These are phyloP conservation scores for Anas acuta DNA, from an alignment of 2,797 vertebrate species.

Conservation along the genomic window DNA sequence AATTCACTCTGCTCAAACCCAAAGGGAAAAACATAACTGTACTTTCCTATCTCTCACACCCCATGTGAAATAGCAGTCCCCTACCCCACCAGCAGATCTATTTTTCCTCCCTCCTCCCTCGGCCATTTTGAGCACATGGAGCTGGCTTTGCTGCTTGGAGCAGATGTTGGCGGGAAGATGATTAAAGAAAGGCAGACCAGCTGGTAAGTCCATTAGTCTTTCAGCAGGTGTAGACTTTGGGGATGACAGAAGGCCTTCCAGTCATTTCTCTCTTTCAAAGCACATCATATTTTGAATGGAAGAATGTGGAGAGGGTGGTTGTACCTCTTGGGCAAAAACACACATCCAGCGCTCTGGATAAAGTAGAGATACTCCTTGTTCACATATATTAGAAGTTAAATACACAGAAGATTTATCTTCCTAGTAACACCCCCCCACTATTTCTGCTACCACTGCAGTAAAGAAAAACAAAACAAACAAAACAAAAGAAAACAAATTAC, in stretches of 20 bases:
- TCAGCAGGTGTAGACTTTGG: neutral
- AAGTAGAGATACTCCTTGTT: neutral
- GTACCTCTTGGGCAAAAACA: neutral
- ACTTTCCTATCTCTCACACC: neutral
- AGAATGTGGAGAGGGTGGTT: neutral
- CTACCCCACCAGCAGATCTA: accelerated
- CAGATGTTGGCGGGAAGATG: neutral
- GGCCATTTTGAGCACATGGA: accelerated
- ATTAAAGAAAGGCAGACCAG: neutral
- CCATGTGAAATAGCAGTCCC: accelerated
- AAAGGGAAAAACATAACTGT: neutral
- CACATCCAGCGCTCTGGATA: neutral
- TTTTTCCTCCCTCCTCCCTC: neutral
- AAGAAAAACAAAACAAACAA: neutral
- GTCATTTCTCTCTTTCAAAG: neutral
- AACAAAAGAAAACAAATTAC: neutral
- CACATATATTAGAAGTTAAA: neutral
- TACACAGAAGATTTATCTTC: neutral
- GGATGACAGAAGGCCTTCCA: neutral
- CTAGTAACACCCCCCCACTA: neutral
- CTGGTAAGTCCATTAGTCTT: neutral
- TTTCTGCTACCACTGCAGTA: neutral
- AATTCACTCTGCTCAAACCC: neutral
- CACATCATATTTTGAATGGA: neutral
- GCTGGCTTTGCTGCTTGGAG: neutral